Evolutionary conservation across 1,140 invertebrate genomes (phyloP).

Genomic region (Pemphigus obesinymphae): DNA sequence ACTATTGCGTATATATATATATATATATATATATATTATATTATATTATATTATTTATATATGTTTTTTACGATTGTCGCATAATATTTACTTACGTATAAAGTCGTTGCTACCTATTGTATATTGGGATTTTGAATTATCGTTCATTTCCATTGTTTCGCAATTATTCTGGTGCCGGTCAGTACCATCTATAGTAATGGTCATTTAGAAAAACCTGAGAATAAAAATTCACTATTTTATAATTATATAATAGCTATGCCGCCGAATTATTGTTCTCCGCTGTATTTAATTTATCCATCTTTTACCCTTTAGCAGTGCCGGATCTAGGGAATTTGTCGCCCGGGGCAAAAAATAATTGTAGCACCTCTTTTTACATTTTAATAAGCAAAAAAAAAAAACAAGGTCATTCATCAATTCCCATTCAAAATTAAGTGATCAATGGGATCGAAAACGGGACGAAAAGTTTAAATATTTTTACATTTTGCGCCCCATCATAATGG

Average conservation of each 20-base stretch:
- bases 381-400: too few relatives aligned
- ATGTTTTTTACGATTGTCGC: not conserved
- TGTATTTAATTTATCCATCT: too few relatives aligned
- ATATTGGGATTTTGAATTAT: conserved; percentile 1
- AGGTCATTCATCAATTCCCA: too few relatives aligned
- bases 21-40: not conserved
- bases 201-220: conserved; percentile 8
- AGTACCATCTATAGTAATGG: not conserved
- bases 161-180: not conserved
- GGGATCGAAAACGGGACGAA: too few relatives aligned
- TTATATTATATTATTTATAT: not conserved
- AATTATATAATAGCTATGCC: not conserved
- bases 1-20: not conserved
- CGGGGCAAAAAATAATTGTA: too few relatives aligned
- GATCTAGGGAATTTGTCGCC: too few relatives aligned
- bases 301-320: too few relatives aligned
- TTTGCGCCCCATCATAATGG: too few relatives aligned
- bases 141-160: not conserved
- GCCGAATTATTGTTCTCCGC: too few relatives aligned
- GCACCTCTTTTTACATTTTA: too few relatives aligned
- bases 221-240: not conserved
- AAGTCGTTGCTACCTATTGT: conserved; percentile 32
- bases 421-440: too few relatives aligned
- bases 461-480: too few relatives aligned
- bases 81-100: conserved; percentile 20